Evolutionary conservation across 2,888 invertebrate genomes (phyloP).

Genomic region (Gryllus longicercus): DNA sequence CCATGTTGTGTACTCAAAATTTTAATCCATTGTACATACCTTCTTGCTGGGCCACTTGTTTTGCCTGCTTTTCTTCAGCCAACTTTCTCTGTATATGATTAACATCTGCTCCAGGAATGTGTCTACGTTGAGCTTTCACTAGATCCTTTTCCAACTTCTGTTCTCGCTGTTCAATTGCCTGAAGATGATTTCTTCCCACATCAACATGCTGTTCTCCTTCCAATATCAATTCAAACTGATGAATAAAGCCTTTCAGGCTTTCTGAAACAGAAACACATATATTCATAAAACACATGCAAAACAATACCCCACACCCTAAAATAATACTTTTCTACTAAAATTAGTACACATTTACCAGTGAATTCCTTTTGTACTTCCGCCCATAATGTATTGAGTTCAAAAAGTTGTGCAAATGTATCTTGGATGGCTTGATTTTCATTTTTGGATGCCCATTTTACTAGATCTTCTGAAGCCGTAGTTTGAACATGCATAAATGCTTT

Average conservation of each 20-base stretch:
- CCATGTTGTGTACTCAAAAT: no score
- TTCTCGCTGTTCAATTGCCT: conserved; percentile 48
- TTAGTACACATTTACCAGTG: conserved; percentile 43
- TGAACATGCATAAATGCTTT: conserved; percentile 50
- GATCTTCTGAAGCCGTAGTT: conserved; percentile 49
- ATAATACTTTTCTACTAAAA: no score
- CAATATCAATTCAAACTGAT: conserved; percentile 51
- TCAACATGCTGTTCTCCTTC: conserved; percentile 51
- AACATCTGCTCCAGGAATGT: conserved; percentile 47
- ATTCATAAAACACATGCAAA: not conserved
- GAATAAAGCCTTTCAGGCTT: conserved; percentile 49
- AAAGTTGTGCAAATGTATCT: conserved; percentile 49
- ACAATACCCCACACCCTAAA: no score
- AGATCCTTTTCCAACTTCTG: conserved; percentile 49
- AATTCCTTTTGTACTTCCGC: conserved; percentile 51
- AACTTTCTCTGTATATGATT: conserved; percentile 48
- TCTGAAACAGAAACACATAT: conserved; percentile 42
- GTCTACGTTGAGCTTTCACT: conserved; percentile 48
- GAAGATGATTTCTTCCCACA: conserved; percentile 47
- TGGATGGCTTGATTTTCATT: conserved; percentile 51
- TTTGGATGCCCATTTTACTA: conserved; percentile 50
- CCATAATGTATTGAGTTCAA: conserved; percentile 50
- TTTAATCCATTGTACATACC: conserved; percentile 41
- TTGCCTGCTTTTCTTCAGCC: conserved; percentile 49
- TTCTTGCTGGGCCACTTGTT: conserved; percentile 51